Evolutionary conservation across 2,888 invertebrate species (phyloP).

Genomic region (Prionchulus punctatus): DNA sequence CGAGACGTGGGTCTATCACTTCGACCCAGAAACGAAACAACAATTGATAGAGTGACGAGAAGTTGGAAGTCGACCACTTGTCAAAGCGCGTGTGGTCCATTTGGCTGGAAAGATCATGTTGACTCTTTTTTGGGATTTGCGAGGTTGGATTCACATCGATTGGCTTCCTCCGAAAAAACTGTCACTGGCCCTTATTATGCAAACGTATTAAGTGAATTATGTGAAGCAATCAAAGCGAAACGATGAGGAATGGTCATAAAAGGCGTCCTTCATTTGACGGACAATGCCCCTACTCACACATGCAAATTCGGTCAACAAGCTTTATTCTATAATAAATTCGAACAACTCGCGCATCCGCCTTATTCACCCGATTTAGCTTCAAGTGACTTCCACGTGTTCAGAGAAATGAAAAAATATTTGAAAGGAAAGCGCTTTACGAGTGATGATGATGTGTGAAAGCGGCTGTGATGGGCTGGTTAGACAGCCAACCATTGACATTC

Average conservation of each 20-base stretch:
- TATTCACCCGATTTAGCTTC: slow-evolving; percentile 12
- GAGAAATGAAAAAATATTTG: slow-evolving; percentile 10
- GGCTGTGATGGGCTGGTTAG: not conserved
- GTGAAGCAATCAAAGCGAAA: slow-evolving; percentile 5
- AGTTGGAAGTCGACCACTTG: not conserved
- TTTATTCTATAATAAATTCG: slow-evolving; percentile 6
- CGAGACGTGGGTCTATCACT: slow-evolving; percentile 33
- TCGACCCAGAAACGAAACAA: too few species aligned
- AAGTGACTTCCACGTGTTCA: too few species aligned
- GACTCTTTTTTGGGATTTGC: slow-evolving; percentile 12
- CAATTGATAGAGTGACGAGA: slow-evolving; percentile 15
- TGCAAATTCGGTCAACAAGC: slow-evolving; percentile 10
- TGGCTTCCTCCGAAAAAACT: too few species aligned
- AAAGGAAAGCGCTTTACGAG: slow-evolving; percentile 7
- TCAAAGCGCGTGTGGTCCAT: slow-evolving; percentile 5
- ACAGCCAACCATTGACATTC: too few species aligned
- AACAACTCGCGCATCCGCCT: slow-evolving; percentile 10
- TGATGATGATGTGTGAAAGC: not conserved
- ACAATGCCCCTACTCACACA: slow-evolving; percentile 5
- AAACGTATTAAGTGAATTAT: too few species aligned
- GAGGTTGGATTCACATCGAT: slow-evolving; percentile 11
- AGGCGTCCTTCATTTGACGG: not conserved
- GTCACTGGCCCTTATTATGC: too few species aligned
- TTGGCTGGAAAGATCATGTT: slow-evolving; percentile 12
- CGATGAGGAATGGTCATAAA: not conserved